Evolutionary conservation across 2,888 invertebrate species (phyloP).

Genomic region (Drosophila sordidapex): DNA sequence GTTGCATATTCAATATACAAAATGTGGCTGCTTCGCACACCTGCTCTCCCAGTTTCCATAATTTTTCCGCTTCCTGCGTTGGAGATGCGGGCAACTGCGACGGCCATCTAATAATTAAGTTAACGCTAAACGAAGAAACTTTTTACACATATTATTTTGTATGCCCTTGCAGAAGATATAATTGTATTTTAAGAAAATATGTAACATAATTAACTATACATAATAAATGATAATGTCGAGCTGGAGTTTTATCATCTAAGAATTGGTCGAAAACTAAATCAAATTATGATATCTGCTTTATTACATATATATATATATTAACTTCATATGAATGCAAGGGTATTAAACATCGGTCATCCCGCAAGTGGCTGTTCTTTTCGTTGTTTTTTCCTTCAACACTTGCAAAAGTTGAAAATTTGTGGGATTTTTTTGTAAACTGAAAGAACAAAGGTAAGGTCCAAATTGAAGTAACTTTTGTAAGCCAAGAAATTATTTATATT

Average conservation of each 20-base stretch:
- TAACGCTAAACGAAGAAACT: constrained; percentile 60
- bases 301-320: neutral
- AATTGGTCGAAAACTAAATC: neutral
- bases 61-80: constrained; percentile 5
- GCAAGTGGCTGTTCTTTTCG: neutral
- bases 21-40: constrained; percentile 59
- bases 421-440: neutral
- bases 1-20: constrained; percentile 73
- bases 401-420: constrained; percentile 7
- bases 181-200: neutral
- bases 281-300: neutral
- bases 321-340: neutral
- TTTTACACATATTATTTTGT: constrained; percentile 39
- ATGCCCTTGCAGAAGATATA: constrained; percentile 25
- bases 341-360: neutral
- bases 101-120: constrained; percentile 73
- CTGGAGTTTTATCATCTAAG: neutral
- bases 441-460: neutral
- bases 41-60: constrained; percentile 46
- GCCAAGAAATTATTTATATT: neutral
- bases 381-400: neutral
- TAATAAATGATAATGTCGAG: neutral
- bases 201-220: constrained; percentile 16
- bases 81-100: constrained; percentile 43
- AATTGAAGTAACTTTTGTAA: neutral